These are phyloP conservation scores for Orchesellides sinensis DNA, from an alignment of 2,888 invertebrate genomes.

Conservation along the genomic window DNA sequence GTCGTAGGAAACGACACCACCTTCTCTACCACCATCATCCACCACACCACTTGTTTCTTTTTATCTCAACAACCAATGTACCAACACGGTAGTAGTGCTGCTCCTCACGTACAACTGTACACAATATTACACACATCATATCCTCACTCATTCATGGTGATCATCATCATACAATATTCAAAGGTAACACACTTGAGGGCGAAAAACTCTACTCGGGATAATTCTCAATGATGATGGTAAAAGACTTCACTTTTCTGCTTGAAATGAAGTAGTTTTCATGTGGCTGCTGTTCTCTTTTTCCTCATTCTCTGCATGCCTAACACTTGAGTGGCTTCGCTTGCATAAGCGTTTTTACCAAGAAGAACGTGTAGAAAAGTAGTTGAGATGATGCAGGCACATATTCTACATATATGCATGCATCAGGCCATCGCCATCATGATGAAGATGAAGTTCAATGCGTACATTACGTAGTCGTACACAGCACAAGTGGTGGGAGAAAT, in stretches of 20 bases:
- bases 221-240: background rate
- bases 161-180: conserved; percentile 20
- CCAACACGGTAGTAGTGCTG: background rate
- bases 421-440: background rate
- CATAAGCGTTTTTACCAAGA: conserved; percentile 6
- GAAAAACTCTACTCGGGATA: background rate
- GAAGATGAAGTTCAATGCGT: background rate
- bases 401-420: background rate
- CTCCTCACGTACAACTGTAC: background rate
- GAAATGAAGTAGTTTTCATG: conserved; percentile 24
- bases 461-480: no score
- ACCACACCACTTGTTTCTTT: background rate
- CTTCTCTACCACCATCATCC: background rate
- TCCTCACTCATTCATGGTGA: no score
- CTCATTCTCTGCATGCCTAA: no score
- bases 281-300: no score
- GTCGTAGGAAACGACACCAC: no score
- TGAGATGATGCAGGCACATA: background rate
- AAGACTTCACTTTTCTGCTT: background rate
- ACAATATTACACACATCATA: conserved; percentile 1
- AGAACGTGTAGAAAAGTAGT: background rate
- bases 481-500: background rate
- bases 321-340: conserved; percentile 1
- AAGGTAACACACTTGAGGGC: conserved; percentile 29
- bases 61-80: background rate